These are phyloP conservation scores for Scartelaos histophorus DNA, from an alignment of 2,113 vertebrate species.

Conservation along the genomic window DNA sequence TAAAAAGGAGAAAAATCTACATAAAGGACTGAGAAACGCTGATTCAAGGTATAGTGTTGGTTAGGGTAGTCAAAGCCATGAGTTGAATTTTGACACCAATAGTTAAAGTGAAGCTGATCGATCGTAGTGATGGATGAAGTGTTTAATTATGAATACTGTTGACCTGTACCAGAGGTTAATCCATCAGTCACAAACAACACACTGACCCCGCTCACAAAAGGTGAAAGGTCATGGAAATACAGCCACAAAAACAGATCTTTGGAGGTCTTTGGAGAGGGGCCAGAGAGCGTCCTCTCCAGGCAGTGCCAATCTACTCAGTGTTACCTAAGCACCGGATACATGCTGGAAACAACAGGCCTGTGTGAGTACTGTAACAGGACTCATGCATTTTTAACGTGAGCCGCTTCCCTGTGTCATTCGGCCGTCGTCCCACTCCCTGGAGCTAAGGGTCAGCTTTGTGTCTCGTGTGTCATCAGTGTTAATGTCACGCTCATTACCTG, in stretches of 20 bases:
- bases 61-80: too few relatives aligned
- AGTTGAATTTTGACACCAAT: background rate
- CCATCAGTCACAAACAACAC: slow-evolving; percentile 2
- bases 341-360: slow-evolving; percentile 67
- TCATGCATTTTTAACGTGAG: slow-evolving; percentile 70
- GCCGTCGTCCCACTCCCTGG: slow-evolving; percentile 17
- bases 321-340: slow-evolving; percentile 72
- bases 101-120: background rate
- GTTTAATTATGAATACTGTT: background rate
- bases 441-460: slow-evolving; percentile 34
- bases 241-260: background rate
- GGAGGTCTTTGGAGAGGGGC: slow-evolving; percentile 5
- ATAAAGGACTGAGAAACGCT: too few relatives aligned
- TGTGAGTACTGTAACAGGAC: slow-evolving; percentile 58
- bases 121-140: background rate
- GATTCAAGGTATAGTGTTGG: too few relatives aligned
- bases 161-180: slow-evolving; percentile 6
- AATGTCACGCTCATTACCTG: slow-evolving; percentile 28
- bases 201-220: slow-evolving; percentile 10
- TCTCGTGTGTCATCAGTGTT: slow-evolving; percentile 62
- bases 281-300: slow-evolving; percentile 35
- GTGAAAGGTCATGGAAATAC: background rate
- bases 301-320: slow-evolving; percentile 68
- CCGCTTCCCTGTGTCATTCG: slow-evolving; percentile 40
- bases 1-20: too few relatives aligned